A percentile compares a stretch with the other conserved stretches of the same genome.
Evolutionary conservation across 2,888 invertebrate genomes (phyloP).

Genomic region (Stomorhina lunata): DNA sequence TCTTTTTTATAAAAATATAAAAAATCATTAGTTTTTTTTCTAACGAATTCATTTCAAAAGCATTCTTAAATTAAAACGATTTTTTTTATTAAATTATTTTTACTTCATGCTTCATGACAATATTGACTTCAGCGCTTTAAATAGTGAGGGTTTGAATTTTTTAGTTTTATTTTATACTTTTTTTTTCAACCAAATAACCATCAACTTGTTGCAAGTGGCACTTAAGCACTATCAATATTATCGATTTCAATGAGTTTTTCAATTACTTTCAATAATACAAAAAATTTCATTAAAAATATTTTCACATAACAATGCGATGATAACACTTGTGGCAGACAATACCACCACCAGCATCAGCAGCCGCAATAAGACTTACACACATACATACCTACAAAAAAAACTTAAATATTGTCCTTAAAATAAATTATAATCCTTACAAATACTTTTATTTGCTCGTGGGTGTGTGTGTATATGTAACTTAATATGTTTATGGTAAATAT

Average conservation of each 20-base stretch:
- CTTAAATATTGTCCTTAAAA: constrained; percentile 14
- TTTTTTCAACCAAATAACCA: constrained; percentile 2
- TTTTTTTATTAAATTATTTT: background rate
- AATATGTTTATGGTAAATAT: no score
- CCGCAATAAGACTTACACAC: no score
- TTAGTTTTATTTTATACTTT: background rate
- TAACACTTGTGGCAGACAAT: constrained; percentile 36
- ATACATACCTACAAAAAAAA: background rate
- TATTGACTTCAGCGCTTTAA: background rate
- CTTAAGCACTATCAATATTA: constrained; percentile 46
- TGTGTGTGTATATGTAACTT: no score
- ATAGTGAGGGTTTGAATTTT: background rate
- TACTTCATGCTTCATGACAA: background rate
- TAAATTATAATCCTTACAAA: constrained; percentile 1
- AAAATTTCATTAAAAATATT: constrained; percentile 52
- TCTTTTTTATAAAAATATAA: constrained; percentile 4
- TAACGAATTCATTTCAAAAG: background rate
- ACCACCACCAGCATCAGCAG: no score
- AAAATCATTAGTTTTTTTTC: background rate
- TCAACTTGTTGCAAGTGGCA: constrained; percentile 60
- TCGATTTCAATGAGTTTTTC: constrained; percentile 54
- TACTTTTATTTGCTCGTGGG: no score
- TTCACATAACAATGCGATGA: constrained; percentile 43
- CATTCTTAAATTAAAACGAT: background rate
- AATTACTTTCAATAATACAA: constrained; percentile 25